These are phyloP conservation scores for Hypocryptadius cinnamomeus DNA, from an alignment of 2,113 vertebrate genomes.

Conservation along the genomic window DNA sequence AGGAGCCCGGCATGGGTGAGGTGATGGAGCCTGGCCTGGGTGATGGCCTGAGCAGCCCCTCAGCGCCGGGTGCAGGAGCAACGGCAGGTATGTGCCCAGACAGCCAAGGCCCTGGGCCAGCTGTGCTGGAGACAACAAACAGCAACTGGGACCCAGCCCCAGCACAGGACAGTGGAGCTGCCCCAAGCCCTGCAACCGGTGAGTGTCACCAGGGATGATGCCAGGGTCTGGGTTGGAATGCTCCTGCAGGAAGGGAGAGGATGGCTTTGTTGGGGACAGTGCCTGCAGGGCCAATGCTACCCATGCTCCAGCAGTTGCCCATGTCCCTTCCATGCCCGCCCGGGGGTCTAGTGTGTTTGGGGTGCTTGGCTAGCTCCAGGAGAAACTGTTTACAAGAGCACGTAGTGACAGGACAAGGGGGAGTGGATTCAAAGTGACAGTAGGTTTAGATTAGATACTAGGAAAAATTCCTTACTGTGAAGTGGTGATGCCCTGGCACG, in stretches of 20 bases:
- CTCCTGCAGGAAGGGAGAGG: background rate
- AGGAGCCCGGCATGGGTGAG: background rate
- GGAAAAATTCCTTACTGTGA: background rate
- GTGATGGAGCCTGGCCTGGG: background rate
- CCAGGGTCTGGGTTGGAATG: background rate
- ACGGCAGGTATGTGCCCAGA: rapidly evolving
- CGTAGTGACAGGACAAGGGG: background rate
- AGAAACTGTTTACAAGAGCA: background rate
- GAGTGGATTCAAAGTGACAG: background rate
- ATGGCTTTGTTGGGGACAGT: background rate
- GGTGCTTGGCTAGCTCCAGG: background rate
- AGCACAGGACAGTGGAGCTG: background rate
- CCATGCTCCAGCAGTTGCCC: background rate
- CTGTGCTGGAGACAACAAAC: background rate
- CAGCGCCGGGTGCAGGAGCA: background rate
- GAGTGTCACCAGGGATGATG: background rate
- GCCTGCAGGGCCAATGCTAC: rapidly evolving
- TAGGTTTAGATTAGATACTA: background rate
- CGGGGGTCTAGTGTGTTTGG: background rate
- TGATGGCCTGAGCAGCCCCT: background rate
- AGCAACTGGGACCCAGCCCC: background rate
- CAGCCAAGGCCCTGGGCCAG: background rate
- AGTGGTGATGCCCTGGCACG: background rate
- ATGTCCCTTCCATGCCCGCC: rapidly evolving
- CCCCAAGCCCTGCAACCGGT: conserved; percentile 1